phyloP scores from a whole-genome alignment of 2,113 vertebrate genomes.

The Terrapene triunguis region DNA sequence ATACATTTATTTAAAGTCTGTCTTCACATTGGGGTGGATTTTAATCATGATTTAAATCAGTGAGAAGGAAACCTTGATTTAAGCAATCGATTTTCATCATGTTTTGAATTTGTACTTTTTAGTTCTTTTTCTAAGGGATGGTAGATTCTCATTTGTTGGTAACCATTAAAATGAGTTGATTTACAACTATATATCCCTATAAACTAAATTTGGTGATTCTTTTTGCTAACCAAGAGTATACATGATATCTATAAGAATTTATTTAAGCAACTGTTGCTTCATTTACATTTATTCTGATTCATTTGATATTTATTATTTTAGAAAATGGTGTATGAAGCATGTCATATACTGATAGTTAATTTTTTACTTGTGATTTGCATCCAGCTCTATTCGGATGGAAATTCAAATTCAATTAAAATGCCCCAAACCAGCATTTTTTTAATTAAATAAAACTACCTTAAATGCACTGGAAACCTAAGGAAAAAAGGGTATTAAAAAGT shows the following conservation, averaged over 20 bases:
- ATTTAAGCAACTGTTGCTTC: neutral
- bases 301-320: neutral
- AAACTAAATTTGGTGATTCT: neutral
- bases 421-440: neutral
- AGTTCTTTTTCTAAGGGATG: neutral
- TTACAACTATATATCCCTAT: neutral
- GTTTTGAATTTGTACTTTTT: neutral
- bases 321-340: neutral
- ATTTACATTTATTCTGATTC: neutral
- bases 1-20: neutral
- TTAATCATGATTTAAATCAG: neutral
- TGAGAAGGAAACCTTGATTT: neutral
- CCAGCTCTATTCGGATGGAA: neutral
- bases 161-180: neutral
- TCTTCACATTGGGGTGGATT: neutral
- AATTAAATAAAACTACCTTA: neutral
- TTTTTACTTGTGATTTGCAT: neutral
- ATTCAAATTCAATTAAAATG: neutral
- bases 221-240: neutral
- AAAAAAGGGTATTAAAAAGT: neutral
- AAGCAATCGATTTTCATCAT: neutral
- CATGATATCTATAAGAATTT: neutral
- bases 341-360: neutral
- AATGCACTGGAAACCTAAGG: neutral
- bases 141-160: neutral